Evolutionary conservation across 2,888 invertebrate species (phyloP).

Genomic region (Noctua fimbriata): DNA sequence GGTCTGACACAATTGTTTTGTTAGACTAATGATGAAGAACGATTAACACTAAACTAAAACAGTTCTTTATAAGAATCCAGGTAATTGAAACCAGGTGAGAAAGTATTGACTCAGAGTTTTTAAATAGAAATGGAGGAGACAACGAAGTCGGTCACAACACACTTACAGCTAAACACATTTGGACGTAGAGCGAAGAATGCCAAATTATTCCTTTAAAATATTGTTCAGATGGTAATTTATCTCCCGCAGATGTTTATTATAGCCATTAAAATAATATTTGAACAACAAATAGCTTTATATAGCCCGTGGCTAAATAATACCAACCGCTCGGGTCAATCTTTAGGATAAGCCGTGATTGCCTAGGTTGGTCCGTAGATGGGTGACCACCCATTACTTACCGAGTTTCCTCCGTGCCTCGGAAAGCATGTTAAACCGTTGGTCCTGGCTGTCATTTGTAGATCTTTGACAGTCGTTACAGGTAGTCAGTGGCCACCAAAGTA

Average conservation of each 20-base stretch:
- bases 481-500: background rate
- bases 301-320: background rate
- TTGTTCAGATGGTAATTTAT: background rate
- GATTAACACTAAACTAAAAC: background rate
- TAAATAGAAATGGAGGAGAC: conserved; percentile 24
- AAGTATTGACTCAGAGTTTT: conserved; percentile 20
- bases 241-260: conserved; percentile 8
- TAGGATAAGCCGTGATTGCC: background rate
- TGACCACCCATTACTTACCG: background rate
- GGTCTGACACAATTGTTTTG: background rate
- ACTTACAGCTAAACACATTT: background rate
- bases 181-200: background rate
- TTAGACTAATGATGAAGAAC: background rate
- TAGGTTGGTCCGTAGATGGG: background rate
- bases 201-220: background rate
- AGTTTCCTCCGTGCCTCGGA: background rate
- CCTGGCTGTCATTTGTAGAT: background rate
- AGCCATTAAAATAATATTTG: background rate
- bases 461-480: background rate
- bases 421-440: background rate
- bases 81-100: conserved; percentile 17
- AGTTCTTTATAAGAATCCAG: background rate
- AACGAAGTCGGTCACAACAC: conserved; percentile 17
- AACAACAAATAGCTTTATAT: background rate
- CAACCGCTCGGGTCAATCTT: background rate